Base-by-base conservation (phyloP, 2,113 vertebrate genomes). In the Pipa parva region DNA sequence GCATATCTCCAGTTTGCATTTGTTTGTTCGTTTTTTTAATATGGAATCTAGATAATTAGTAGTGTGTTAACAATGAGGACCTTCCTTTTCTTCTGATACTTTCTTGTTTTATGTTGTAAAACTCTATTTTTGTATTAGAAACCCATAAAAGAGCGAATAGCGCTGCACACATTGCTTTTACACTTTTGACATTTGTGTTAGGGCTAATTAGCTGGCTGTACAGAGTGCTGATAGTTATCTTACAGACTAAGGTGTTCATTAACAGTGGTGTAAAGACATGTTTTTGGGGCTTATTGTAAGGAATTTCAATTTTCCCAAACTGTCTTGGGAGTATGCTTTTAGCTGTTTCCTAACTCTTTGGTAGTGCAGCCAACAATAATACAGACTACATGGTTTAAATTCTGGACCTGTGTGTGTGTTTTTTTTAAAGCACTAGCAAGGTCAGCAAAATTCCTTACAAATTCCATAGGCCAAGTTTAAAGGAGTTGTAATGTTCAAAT, bases 361-460 rank as follows among this genome's bases (percentile, higher is more conserved):
- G 31, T 22, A 22, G 18, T 17, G 25, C 48, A n/a, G 66, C 66
- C 66, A 70, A 70, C 37, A 61, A 61, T 42, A 70, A 70, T 61
- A 70, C 5, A 45, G 48, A 29, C 33, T 70, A 21, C 58, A 52
- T 70, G 66, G 66, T 70, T 70, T 70, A 29, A n/a, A 54, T 70
- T 60, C 49, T 70, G 58, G 58, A 61, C 24, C 49, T 52, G 52
- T 22, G 57, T 68, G 64, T 37, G 46, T 33, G 36, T 69, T 54
- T 50, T 68, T 60, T 69, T 46, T 49, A 31, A 5, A 24, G 31
- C 46, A 45, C 57, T 10, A 58, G 68, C 61, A 57, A 63, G 48
- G 69, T 57, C 66, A 61, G 66, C 58, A 70, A 61, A 58, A 64
- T 72, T 72, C 52, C 27, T 52, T 17, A 24, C 18, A 63, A 51